A percentile compares a stretch with the other conserved stretches of the same genome.
These are phyloP conservation scores for Paramormyrops hopkinsi DNA, from an alignment of 2,797 vertebrate species.

Conservation along the genomic window DNA sequence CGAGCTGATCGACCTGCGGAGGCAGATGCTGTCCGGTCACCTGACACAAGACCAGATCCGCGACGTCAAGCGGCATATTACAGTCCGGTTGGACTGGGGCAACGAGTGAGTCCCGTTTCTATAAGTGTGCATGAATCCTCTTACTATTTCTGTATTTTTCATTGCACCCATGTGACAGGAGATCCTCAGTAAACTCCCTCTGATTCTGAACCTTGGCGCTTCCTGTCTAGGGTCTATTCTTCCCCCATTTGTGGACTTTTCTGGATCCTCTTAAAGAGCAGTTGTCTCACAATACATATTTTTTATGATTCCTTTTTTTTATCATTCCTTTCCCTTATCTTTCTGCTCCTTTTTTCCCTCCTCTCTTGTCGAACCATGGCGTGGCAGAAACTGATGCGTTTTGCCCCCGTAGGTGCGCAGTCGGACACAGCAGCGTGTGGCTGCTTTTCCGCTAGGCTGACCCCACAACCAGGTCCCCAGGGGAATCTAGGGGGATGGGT, in stretches of 20 bases:
- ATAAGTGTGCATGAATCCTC: background rate
- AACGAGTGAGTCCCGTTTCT: conserved; percentile 83
- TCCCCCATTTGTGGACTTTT: background rate
- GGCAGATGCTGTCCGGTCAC: conserved; percentile 95
- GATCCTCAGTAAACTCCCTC: background rate
- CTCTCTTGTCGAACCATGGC: background rate
- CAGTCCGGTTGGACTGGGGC: conserved; percentile 95
- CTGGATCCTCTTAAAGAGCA: background rate
- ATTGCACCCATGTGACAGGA: background rate
- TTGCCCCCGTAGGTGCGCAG: background rate
- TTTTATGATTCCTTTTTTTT: background rate
- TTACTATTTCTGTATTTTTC: background rate
- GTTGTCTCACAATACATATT: background rate
- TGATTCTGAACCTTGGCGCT: background rate
- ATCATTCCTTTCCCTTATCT: background rate
- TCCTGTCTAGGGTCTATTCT: background rate
- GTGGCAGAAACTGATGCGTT: background rate
- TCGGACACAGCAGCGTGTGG: background rate
- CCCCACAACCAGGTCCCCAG: background rate
- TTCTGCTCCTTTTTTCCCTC: background rate
- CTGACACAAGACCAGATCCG: conserved; percentile 95
- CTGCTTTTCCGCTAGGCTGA: background rate
- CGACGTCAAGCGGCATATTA: conserved; percentile 96
- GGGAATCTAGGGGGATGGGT: background rate
- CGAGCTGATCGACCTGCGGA: conserved; percentile 92